Evolutionary conservation across 2,797 vertebrate species (phyloP), one percentile per base, ranked within the genome.

Genomic region (Tympanoctomys barrerae): DNA sequence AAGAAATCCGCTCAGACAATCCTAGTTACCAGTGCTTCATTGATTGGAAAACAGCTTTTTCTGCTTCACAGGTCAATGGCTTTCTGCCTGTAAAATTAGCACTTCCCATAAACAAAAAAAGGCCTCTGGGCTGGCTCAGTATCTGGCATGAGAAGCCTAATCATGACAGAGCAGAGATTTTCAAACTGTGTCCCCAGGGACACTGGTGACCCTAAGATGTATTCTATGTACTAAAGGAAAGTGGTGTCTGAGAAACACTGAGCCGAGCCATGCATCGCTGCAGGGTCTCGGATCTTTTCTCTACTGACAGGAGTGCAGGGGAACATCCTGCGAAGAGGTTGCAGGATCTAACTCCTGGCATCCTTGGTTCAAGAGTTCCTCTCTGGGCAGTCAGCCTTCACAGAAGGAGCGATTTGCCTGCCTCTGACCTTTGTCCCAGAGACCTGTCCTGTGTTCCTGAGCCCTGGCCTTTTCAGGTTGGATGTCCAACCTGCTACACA

Each of bases 291-390:
- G 19, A 10, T 2, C 46, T 42, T 36, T 42, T 36, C 19, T 0
- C 9, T 0, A 13, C 70, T 33, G 3, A 49, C 26, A 12, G 4
- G 1, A 7, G 64, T 26, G 2, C 12, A 77, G 59, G 11, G 22
- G 73, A 21, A 22, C 4, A 0, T 42, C 61, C 39, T 62, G 28
- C 28, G 19, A 6, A 21, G 62, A 7, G 46, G 24, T 2, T 1
- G 7, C 3, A 13, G 4, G 9, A 52, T 49, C 42, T 3, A 1
- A 66, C 49, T 24, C 8, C 0, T 2, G 42, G 33, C 21, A 22
- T 36, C 68, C 26, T 66, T 87, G 13, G 31, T 8, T 28, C n/a
- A 2, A 0, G 36, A 46, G 10, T 22, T 6, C 26, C 49, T 8
- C n/a, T 49, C n/a, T 39, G 5, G 42, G 79, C 54, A 22, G 33